Evolutionary conservation across 2,888 invertebrate genomes (phyloP).

Genomic region (Rhogogaster chlorosoma): DNA sequence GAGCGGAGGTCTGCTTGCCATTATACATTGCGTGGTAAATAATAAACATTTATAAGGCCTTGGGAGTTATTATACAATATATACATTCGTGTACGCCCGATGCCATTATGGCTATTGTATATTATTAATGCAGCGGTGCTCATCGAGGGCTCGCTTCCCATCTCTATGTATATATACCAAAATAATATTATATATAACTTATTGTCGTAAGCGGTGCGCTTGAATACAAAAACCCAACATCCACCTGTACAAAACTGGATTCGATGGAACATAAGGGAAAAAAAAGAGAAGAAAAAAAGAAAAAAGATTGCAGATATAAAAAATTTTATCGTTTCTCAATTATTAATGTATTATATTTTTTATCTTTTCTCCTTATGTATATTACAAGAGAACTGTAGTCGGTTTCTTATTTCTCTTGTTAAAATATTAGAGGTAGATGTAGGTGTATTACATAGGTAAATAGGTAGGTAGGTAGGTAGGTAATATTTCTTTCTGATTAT

Average conservation of each 20-base stretch:
- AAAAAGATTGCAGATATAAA: too few species aligned
- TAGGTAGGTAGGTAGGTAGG: background rate
- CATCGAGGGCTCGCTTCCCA: slow-evolving; percentile 58
- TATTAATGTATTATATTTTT: background rate
- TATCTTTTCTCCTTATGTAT: background rate
- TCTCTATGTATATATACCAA: too few species aligned
- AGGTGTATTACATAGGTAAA: background rate
- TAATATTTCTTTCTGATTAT: slow-evolving; percentile 2
- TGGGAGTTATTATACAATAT: slow-evolving; percentile 78
- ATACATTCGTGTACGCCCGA: slow-evolving; percentile 72
- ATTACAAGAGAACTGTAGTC: background rate
- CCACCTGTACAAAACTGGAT: background rate
- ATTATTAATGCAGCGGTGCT: slow-evolving; percentile 77
- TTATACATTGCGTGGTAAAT: slow-evolving; percentile 77
- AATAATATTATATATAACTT: background rate
- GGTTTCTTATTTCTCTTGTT: background rate
- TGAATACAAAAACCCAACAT: background rate
- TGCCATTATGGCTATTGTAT: slow-evolving; percentile 74
- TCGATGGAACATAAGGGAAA: background rate
- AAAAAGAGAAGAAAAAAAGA: background rate
- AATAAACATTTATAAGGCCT: slow-evolving; percentile 78
- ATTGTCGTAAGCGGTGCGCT: background rate
- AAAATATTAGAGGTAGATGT: background rate
- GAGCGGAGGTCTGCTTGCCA: slow-evolving; percentile 72
- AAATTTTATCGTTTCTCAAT: background rate